Conservation (phyloP, 2,797 vertebrate genomes). For the Eurystomus glaucurus region DNA sequence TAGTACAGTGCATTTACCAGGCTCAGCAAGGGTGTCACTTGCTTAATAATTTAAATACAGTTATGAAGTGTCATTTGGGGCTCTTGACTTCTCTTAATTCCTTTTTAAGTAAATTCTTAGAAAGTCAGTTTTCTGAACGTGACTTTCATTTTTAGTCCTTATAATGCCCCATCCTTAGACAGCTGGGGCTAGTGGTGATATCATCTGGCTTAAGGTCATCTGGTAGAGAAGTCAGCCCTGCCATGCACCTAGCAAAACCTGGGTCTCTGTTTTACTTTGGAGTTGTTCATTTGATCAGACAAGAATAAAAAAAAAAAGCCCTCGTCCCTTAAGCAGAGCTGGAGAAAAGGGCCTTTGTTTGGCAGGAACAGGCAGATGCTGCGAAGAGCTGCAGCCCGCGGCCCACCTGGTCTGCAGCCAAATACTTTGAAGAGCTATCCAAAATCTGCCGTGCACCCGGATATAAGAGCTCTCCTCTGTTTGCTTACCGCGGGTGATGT, state of each 20-base stretch:
- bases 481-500: neutral
- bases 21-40: neutral
- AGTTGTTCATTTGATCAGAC: slow-evolving; percentile 6
- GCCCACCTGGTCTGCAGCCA: neutral
- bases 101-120: neutral
- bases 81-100: neutral
- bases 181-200: neutral
- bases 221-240: neutral
- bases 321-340: neutral
- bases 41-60: neutral
- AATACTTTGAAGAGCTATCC: slow-evolving; percentile 3
- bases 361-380: slow-evolving; percentile 34
- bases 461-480: neutral
- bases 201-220: neutral
- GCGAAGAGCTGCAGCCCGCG: neutral
- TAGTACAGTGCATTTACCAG: neutral
- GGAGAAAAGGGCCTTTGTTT: slow-evolving; percentile 53
- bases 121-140: neutral
- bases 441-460: rapidly evolving
- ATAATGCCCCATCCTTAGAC: neutral
- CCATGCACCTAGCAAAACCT: neutral
- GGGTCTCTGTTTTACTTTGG: neutral
- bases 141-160: neutral
- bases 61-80: neutral
- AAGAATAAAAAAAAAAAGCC: neutral